Percentiles rank a stretch among this genome's conserved stretches.
Evolutionary conservation across 2,888 invertebrate genomes (phyloP).

Genomic region (Torymus auratus): DNA sequence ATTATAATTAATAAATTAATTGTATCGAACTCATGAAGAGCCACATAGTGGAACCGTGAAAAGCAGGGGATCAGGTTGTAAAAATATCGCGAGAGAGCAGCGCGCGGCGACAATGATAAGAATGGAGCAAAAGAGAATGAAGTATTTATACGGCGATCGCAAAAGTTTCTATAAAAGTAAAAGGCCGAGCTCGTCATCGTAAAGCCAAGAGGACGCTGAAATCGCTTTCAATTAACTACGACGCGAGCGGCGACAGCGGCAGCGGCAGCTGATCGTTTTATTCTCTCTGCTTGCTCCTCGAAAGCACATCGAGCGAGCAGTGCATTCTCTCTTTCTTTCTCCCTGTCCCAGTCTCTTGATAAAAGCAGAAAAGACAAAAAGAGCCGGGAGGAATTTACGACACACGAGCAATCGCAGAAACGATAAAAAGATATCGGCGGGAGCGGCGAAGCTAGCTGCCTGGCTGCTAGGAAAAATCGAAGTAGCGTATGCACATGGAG

Average conservation of each 20-base stretch:
- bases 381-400: conserved; percentile 39
- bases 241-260: background rate
- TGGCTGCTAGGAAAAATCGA: background rate
- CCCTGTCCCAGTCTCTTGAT: background rate
- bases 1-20: too few species aligned
- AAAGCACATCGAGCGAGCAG: background rate
- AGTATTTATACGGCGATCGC: too few species aligned
- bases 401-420: conserved; percentile 34
- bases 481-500: background rate
- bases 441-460: background rate
- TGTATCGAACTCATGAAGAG: too few species aligned
- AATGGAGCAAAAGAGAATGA: too few species aligned
- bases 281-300: background rate
- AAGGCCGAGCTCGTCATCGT: too few species aligned
- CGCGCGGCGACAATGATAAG: background rate
- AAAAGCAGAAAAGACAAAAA: background rate
- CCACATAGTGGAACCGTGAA: too few species aligned
- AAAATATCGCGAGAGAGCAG: background rate
- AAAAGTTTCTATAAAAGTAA: too few species aligned
- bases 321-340: background rate
- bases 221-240: conserved; percentile 32
- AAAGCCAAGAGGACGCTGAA: background rate
- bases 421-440: conserved; percentile 47
- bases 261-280: conserved; percentile 6
- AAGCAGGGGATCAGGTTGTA: too few species aligned